Percentiles rank a stretch among this genome's conserved stretches.
phyloP scores from a whole-genome alignment of 2,113 vertebrate species.

The Thermophis baileyi region DNA sequence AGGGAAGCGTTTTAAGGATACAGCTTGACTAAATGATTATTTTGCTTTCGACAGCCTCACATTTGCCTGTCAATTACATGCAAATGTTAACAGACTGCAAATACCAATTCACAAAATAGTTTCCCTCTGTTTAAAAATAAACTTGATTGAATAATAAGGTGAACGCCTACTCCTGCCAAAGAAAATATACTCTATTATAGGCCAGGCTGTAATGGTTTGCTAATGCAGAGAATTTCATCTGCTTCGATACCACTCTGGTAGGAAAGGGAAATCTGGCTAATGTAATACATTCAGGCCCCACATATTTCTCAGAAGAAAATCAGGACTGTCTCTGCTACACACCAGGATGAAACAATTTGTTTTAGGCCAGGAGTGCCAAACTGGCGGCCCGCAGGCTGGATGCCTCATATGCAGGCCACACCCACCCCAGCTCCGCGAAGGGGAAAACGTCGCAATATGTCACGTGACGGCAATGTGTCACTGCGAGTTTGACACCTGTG shows the following conservation, averaged over 20 bases:
- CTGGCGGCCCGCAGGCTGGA: rapidly evolving
- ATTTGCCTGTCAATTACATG: conserved; percentile 43
- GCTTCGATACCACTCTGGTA: background rate
- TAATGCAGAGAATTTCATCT: background rate
- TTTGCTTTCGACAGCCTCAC: conserved; percentile 44
- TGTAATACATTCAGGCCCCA: background rate
- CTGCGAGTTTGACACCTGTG: background rate
- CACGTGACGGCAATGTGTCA: too few species aligned
- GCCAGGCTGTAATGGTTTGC: background rate
- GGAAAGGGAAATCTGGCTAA: conserved; percentile 21
- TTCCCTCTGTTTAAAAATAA: conserved; percentile 43
- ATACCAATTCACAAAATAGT: conserved; percentile 29
- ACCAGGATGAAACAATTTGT: background rate
- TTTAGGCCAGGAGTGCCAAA: too few species aligned
- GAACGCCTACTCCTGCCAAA: conserved; percentile 16
- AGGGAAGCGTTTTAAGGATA: conserved; percentile 27
- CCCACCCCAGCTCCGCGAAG: too few species aligned
- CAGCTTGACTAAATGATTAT: conserved; percentile 48
- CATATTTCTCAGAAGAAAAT: background rate
- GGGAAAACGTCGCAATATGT: too few species aligned
- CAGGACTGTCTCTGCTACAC: background rate
- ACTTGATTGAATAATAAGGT: conserved; percentile 38
- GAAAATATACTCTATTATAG: background rate
- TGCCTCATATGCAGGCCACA: too few species aligned
- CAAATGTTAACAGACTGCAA: conserved; percentile 43